These are phyloP conservation scores for Echinops telfairi DNA, from an alignment of 2,113 vertebrate species.

Conservation along the genomic window DNA sequence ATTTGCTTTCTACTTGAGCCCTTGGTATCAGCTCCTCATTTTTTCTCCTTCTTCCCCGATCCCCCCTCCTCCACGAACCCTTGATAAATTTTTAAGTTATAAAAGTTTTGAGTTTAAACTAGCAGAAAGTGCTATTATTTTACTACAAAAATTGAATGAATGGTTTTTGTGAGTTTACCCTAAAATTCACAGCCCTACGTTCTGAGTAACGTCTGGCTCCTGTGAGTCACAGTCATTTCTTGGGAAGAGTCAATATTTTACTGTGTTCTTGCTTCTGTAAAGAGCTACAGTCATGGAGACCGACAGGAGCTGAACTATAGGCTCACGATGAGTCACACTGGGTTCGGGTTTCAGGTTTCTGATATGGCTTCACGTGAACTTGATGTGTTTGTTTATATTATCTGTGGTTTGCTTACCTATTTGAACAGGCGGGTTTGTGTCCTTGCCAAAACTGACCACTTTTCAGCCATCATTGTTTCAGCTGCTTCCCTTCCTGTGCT, in stretches of 20 bases:
- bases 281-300: no score
- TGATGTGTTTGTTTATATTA: background rate
- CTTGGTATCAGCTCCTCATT: no score
- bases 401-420: background rate
- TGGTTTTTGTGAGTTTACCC: background rate
- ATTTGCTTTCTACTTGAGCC: no score
- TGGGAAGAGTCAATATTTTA: no score
- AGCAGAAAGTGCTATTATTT: background rate
- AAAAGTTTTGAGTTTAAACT: constrained; percentile 30
- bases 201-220: no score
- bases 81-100: no score
- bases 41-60: no score
- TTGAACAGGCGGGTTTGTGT: background rate
- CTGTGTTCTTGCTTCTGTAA: no score
- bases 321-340: no score
- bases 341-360: background rate
- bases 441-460: background rate
- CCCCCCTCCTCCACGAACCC: no score
- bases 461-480: background rate
- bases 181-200: background rate
- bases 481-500: background rate
- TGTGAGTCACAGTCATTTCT: no score
- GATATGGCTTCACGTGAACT: background rate
- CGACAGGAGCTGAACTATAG: no score
- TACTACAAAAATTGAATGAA: constrained; percentile 10